These are phyloP conservation scores for Melanerpes formicivorus DNA, from an alignment of 2,113 vertebrate genomes.

Conservation along the genomic window DNA sequence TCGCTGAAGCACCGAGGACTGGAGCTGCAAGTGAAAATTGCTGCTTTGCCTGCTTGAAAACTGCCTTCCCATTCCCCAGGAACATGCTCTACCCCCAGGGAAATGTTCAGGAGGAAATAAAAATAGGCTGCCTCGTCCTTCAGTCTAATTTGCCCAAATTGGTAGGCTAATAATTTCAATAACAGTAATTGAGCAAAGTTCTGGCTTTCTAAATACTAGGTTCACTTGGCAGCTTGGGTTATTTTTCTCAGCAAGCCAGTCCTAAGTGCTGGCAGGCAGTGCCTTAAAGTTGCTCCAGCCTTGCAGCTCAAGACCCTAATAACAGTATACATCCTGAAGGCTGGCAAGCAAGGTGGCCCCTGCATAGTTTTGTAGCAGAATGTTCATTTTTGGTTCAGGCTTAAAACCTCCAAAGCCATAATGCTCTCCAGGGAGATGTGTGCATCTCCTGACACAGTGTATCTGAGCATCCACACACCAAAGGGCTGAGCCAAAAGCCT, in stretches of 20 bases:
- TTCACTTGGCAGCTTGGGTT: conserved; percentile 2
- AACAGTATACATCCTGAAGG: conserved; percentile 15
- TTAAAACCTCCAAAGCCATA: background rate
- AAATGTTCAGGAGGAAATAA: background rate
- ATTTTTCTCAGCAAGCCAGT: conserved; percentile 25
- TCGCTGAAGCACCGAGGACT: background rate
- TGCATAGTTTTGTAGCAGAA: background rate
- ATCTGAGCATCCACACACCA: background rate
- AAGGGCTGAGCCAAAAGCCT: background rate
- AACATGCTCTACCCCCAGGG: background rate
- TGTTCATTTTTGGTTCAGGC: background rate
- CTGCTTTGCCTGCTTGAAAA: background rate
- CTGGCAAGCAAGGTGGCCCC: background rate
- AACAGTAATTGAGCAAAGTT: conserved; percentile 58
- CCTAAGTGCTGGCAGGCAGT: background rate
- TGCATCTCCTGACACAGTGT: background rate
- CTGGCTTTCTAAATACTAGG: conserved; percentile 46
- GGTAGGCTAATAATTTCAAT: conserved; percentile 59
- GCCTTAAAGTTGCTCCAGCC: conserved; percentile 3
- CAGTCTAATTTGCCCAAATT: conserved; percentile 42
- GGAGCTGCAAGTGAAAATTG: background rate
- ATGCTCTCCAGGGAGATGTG: background rate
- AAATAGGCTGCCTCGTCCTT: conserved; percentile 45
- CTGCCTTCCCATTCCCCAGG: background rate
- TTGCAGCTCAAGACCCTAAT: conserved; percentile 21